These are phyloP conservation scores for Rousettus madagascariensis DNA, from an alignment of 2,797 vertebrate genomes.

Conservation along the genomic window DNA sequence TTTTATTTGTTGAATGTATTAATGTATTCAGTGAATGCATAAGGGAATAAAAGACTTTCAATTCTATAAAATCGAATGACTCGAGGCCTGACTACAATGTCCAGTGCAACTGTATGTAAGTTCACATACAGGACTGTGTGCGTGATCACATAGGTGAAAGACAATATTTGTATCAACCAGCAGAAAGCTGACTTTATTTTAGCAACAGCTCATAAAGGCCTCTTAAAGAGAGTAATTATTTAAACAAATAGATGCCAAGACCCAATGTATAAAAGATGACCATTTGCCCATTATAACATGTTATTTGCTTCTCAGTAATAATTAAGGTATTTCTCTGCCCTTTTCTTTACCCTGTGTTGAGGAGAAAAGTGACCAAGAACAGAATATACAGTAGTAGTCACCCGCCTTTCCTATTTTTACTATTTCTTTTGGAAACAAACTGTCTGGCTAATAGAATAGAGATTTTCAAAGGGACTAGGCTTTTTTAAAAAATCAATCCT, in stretches of 20 bases:
- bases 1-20: neutral
- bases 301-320: neutral
- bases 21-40: neutral
- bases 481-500: neutral
- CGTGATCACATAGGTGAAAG: neutral
- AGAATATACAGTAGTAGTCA: neutral
- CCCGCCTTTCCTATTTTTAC: neutral
- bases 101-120: neutral
- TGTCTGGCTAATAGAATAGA: neutral
- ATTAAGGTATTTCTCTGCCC: neutral
- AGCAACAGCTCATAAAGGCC: neutral
- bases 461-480: neutral
- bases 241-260: neutral
- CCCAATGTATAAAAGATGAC: neutral
- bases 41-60: neutral
- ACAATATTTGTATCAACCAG: neutral
- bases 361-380: neutral
- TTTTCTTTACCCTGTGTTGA: neutral
- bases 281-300: neutral
- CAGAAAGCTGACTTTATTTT: slow-evolving; percentile 7
- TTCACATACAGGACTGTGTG: neutral
- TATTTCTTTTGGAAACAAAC: neutral
- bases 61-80: neutral
- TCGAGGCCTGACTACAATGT: neutral
- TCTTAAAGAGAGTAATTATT: neutral